phyloP scores from a whole-genome alignment of 2,888 invertebrate species.

The Trichacis sp. region DNA sequence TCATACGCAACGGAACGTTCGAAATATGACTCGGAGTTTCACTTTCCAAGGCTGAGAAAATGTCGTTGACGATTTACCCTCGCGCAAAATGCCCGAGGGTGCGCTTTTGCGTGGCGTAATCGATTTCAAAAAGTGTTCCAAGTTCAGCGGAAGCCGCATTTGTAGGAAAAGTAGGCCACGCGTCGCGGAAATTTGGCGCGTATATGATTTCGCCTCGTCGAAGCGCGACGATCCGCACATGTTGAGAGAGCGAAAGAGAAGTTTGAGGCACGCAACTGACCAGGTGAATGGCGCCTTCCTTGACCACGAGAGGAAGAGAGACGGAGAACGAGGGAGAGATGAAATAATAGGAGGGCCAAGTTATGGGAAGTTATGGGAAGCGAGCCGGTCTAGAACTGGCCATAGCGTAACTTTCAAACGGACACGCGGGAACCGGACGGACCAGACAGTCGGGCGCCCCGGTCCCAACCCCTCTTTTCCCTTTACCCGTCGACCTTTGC shows the following conservation, averaged over 20 bases:
- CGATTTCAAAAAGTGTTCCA: conserved; percentile 31
- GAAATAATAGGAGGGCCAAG: conserved; percentile 37
- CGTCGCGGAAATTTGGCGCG: too few relatives aligned
- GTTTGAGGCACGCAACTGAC: conserved; percentile 50
- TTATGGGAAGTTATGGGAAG: conserved; percentile 42
- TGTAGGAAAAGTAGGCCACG: conserved; percentile 33
- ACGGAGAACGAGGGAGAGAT: conserved; percentile 17
- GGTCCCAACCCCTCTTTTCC: conserved; percentile 52
- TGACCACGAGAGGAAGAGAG: conserved; percentile 25
- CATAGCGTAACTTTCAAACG: conserved; percentile 50
- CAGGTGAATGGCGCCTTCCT: conserved; percentile 45
- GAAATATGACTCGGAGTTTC: too few relatives aligned
- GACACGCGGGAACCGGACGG: conserved; percentile 56
- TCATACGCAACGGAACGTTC: too few relatives aligned
- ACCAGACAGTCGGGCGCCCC: conserved; percentile 65
- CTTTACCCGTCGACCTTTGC: conserved; percentile 20
- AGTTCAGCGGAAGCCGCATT: conserved; percentile 38
- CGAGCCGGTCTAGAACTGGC: conserved; percentile 40
- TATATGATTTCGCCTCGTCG: conserved; percentile 41
- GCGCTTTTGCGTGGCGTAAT: background rate
- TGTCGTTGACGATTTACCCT: too few relatives aligned
- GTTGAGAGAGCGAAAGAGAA: conserved; percentile 31
- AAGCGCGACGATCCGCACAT: conserved; percentile 39
- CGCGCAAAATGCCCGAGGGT: background rate
- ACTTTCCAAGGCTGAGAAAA: too few relatives aligned